These are phyloP conservation scores for Grus americana DNA, from an alignment of 2,113 vertebrate genomes.

Conservation along the genomic window DNA sequence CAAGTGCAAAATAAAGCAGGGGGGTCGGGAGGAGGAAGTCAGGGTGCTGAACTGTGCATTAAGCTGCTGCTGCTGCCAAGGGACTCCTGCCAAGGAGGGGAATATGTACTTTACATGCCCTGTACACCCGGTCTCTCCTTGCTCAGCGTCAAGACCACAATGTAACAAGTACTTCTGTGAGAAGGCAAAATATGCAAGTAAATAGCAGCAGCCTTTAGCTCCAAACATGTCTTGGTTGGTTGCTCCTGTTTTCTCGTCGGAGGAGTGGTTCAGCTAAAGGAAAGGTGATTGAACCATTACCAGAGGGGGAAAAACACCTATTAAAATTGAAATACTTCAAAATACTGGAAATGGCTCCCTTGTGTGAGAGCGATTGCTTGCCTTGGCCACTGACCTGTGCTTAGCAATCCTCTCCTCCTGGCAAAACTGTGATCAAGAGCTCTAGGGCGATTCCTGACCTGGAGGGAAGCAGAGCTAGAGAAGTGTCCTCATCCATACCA, in stretches of 20 bases:
- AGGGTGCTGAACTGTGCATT: neutral
- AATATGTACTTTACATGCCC: neutral
- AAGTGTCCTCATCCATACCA: neutral
- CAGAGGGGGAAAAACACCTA: neutral
- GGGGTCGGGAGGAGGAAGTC: neutral
- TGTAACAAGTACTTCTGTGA: neutral
- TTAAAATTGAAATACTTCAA: neutral
- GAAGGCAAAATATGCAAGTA: neutral
- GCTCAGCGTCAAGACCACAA: neutral
- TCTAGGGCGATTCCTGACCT: neutral
- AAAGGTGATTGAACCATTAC: conserved; percentile 10
- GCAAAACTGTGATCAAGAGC: neutral
- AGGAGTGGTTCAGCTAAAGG: neutral
- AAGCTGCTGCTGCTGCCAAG: neutral
- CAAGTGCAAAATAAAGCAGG: neutral
- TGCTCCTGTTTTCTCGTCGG: neutral
- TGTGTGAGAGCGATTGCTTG: neutral
- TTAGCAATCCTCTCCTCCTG: neutral
- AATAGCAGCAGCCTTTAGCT: neutral
- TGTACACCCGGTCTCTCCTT: neutral
- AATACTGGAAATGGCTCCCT: neutral
- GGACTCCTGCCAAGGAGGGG: neutral
- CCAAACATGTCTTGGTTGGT: neutral
- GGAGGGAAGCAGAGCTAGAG: neutral
- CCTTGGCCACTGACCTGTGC: neutral